These are phyloP conservation scores for Phortica magna DNA, from an alignment of 2,888 invertebrate species.

Conservation along the genomic window DNA sequence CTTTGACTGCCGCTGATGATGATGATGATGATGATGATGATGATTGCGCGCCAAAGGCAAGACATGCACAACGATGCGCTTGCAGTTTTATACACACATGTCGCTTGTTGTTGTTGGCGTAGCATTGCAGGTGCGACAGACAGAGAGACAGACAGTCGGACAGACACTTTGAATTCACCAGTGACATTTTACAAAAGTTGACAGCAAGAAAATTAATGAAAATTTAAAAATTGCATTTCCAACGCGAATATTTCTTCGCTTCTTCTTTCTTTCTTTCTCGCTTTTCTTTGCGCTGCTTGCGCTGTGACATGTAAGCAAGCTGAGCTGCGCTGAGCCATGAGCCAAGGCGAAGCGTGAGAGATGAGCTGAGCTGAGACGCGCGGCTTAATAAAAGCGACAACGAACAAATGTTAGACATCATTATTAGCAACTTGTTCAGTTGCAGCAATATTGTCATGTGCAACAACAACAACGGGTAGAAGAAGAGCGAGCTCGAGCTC, in stretches of 20 bases:
- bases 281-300: not conserved
- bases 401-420: slow-evolving; percentile 13
- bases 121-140: slow-evolving; percentile 4
- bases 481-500: not conserved
- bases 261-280: not conserved
- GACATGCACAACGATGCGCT: not conserved
- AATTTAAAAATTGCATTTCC: slow-evolving; percentile 69
- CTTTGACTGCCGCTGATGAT: not conserved
- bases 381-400: slow-evolving; percentile 3
- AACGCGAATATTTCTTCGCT: not conserved
- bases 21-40: not conserved
- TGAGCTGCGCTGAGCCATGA: not conserved
- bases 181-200: slow-evolving; percentile 67
- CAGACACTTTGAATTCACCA: slow-evolving; percentile 57
- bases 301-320: not conserved
- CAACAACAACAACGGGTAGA: not conserved
- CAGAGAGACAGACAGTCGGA: not conserved
- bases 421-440: not conserved
- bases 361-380: not conserved
- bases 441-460: not conserved
- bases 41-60: not conserved
- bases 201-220: slow-evolving; percentile 68
- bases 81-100: slow-evolving; percentile 1
- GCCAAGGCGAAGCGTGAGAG: too few species aligned
- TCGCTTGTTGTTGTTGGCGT: not conserved